A percentile compares a stretch with the other conserved stretches of the same genome.
phyloP scores from a whole-genome alignment of 2,888 invertebrate species.

The Ptycholaimellus sp. region DNA sequence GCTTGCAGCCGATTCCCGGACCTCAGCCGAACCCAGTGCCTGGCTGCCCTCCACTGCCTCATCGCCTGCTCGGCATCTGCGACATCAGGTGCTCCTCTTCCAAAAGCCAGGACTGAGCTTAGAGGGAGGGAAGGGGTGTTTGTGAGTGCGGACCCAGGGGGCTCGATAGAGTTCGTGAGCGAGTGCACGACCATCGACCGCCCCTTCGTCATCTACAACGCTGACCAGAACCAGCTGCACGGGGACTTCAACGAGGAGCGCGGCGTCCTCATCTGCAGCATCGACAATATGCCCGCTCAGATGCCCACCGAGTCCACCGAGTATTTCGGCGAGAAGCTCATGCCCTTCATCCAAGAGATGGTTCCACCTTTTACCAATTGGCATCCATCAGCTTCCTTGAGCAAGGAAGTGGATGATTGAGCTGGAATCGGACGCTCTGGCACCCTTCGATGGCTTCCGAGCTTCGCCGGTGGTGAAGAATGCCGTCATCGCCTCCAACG shows the following conservation, averaged over 20 bases:
- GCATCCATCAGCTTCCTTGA: no score
- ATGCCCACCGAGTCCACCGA: slow-evolving; percentile 87
- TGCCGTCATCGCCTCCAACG: slow-evolving; percentile 87
- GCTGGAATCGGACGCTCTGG: slow-evolving; percentile 53
- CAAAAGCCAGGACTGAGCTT: slow-evolving; percentile 35
- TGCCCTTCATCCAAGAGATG: slow-evolving; percentile 67
- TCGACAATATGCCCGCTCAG: slow-evolving; percentile 99
- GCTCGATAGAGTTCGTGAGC: slow-evolving; percentile 96
- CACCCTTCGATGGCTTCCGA: slow-evolving; percentile 49
- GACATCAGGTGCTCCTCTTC: no score
- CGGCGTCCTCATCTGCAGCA: slow-evolving; percentile 93
- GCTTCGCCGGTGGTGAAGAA: slow-evolving; percentile 37
- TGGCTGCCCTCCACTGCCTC: slow-evolving; percentile 11
- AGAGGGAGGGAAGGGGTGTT: not conserved
- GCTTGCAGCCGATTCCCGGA: no score
- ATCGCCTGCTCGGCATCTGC: slow-evolving; percentile 38
- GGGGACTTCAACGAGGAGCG: slow-evolving; percentile 14
- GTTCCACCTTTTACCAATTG: no score
- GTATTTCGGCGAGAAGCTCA: slow-evolving; percentile 75
- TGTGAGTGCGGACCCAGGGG: slow-evolving; percentile 63
- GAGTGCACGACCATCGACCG: slow-evolving; percentile 98
- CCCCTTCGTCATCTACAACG: slow-evolving; percentile 96
- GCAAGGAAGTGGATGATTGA: slow-evolving; percentile 12
- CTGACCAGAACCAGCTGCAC: slow-evolving; percentile 59
- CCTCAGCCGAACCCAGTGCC: slow-evolving; percentile 11